Percentiles rank a stretch among this genome's conserved stretches.
phyloP scores from a whole-genome alignment of 2,888 invertebrate genomes.

The Harpagoxenus sublaevis region DNA sequence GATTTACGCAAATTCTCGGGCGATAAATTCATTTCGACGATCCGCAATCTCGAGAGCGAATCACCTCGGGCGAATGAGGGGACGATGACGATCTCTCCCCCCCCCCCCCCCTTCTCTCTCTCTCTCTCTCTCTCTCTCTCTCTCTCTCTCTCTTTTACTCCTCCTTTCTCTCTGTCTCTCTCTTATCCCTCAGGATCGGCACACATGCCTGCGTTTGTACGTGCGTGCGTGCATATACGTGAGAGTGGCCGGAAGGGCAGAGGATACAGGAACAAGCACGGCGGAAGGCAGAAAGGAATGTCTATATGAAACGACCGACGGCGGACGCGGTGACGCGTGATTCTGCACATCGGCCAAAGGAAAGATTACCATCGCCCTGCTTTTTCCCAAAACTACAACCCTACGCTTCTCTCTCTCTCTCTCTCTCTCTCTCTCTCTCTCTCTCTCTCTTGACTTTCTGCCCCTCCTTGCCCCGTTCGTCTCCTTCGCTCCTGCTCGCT shows the following conservation, averaged over 20 bases:
- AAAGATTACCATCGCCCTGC: slow-evolving; percentile 82
- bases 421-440: too few relatives aligned
- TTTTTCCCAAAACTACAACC: slow-evolving; percentile 77
- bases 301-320: slow-evolving; percentile 83
- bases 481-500: slow-evolving; percentile 25
- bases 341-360: slow-evolving; percentile 86
- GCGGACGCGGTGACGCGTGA: slow-evolving; percentile 84
- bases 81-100: slow-evolving; percentile 1
- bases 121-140: slow-evolving; percentile 12
- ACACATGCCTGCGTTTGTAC: neutral
- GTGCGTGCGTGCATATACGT: slow-evolving; percentile 17
- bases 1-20: slow-evolving; percentile 72
- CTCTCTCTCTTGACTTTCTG: slow-evolving; percentile 19
- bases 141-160: slow-evolving; percentile 51
- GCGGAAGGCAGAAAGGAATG: slow-evolving; percentile 78
- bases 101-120: slow-evolving; percentile 52
- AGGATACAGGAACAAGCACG: slow-evolving; percentile 55
- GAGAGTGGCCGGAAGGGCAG: slow-evolving; percentile 48
- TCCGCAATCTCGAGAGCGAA: slow-evolving; percentile 68
- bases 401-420: slow-evolving; percentile 45
- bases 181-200: neutral
- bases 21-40: slow-evolving; percentile 73
- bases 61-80: slow-evolving; percentile 50
- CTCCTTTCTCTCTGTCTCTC: slow-evolving; percentile 15
- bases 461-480: slow-evolving; percentile 25